These are phyloP conservation scores for Tetragonula carbonaria DNA, from an alignment of 2,888 invertebrate species.

Conservation along the genomic window DNA sequence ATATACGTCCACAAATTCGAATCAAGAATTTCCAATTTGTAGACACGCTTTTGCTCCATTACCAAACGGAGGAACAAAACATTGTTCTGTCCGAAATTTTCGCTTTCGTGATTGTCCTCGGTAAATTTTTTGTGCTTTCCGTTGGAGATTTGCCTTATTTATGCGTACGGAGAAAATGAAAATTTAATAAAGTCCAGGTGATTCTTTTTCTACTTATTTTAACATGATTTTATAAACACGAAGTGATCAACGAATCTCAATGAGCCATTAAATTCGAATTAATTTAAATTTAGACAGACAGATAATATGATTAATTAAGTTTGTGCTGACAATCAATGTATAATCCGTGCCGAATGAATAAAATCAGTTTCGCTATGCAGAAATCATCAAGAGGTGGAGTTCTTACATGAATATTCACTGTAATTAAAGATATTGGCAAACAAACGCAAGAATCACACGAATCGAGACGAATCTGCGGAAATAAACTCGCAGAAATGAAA, in stretches of 20 bases:
- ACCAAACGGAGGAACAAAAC: constrained; percentile 27
- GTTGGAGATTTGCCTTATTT: constrained; percentile 33
- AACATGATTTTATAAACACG: neutral
- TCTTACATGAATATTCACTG: neutral
- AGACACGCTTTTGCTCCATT: constrained; percentile 26
- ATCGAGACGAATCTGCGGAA: neutral
- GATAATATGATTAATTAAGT: neutral
- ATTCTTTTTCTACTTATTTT: neutral
- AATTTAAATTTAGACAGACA: neutral
- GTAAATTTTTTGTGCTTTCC: constrained; percentile 45
- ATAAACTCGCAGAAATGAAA: neutral
- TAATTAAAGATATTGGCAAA: neutral
- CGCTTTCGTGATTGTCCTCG: constrained; percentile 50
- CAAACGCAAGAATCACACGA: neutral
- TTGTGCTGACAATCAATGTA: neutral
- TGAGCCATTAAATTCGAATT: neutral
- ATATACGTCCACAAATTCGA: constrained; percentile 12
- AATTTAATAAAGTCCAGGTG: neutral
- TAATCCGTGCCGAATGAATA: neutral
- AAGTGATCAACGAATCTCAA: neutral
- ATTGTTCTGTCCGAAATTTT: constrained; percentile 27
- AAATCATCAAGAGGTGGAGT: neutral
- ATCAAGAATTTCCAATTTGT: constrained; percentile 20
- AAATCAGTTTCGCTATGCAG: neutral
- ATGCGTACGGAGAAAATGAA: neutral